These are phyloP conservation scores for Zoanthus gigantus DNA, from an alignment of 92 coral and sea anemone species.

Conservation along the genomic window DNA sequence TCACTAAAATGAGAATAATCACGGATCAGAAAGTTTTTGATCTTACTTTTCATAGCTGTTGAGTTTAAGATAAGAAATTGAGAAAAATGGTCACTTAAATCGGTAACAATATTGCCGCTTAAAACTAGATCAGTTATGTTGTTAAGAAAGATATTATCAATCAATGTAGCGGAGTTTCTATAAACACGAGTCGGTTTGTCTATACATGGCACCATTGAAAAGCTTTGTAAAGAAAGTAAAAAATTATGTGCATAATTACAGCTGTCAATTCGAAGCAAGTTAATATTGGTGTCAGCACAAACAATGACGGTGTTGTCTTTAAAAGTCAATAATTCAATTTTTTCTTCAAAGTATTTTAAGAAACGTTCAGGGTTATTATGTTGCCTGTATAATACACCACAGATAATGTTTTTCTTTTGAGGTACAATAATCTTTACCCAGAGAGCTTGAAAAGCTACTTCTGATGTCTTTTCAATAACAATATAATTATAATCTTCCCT, in stretches of 20 bases:
- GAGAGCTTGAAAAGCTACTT: too few relatives aligned
- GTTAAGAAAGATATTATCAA: conserved; percentile 38
- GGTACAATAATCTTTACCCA: too few relatives aligned
- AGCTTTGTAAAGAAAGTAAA: conserved; percentile 34
- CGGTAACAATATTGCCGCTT: not conserved
- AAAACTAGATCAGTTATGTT: not conserved
- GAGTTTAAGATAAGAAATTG: too few relatives aligned
- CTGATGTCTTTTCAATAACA: too few relatives aligned
- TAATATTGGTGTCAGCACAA: not conserved
- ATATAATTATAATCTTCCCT: too few relatives aligned
- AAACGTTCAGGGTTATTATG: conserved; percentile 1
- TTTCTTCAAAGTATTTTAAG: too few relatives aligned
- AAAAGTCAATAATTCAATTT: too few relatives aligned
- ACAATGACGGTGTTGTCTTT: not conserved
- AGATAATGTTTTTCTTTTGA: conserved; percentile 18
- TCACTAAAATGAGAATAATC: too few relatives aligned
- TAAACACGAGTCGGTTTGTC: conserved; percentile 35
- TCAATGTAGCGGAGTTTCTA: conserved; percentile 29
- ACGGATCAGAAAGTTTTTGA: too few relatives aligned
- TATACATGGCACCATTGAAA: not conserved
- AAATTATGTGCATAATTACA: conserved; percentile 39
- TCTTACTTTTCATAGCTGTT: too few relatives aligned
- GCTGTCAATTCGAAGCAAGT: not conserved
- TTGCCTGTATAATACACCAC: not conserved
- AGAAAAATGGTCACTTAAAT: too few relatives aligned